Evolutionary conservation across 2,113 vertebrate genomes (phyloP), one percentile per base, ranked within the genome.

Genomic region (Eidolon helvum): DNA sequence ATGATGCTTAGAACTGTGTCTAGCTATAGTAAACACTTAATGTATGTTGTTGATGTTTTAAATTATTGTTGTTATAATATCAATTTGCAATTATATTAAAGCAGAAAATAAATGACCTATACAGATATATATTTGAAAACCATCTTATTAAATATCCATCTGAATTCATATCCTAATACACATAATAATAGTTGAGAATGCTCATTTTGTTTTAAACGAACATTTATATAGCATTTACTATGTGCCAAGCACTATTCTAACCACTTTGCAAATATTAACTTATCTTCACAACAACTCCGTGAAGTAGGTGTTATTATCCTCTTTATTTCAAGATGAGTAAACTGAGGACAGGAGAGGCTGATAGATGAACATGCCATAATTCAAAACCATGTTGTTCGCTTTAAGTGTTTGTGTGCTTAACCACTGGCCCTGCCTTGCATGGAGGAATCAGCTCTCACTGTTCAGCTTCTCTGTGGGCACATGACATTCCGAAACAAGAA

Each of bases 401-500:
- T 65, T 0, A 4, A 26, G 59, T 8, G 35, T 69, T 33, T n/a
- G 30, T n/a, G 28, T 18, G 71, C 71, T 21, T 30, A 55, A 11
- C 50, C 15, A 3, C 15, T 40, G 10, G 5, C 30, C 63, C 77
- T 53, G 38, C 24, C 93, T 50, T 0, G 1, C 0, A 55, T 30
- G 63, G 82, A 30, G 84, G n/a, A 61, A 33, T 82, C 21, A 9
- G 30, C 35, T 68, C 21, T 0, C 66, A 33, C 50, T 40, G 38
- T 19, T 28, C 59, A 7, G 72, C 86, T 94, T 71, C 43, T 61
- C 95, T 95, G 90, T 78, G 91, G 94, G 86, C 94, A 93, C 94
- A 82, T 84, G 93, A 69, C 83, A 92, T 97, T 98, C 84, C 91
- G 91, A 94, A 97, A 74, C 43, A 48, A 96, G 90, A 89, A 87